Evolutionary conservation across 2,113 vertebrate genomes (phyloP), one percentile per base, ranked within the genome.

Genomic region (Paracanthobrama guichenoti): DNA sequence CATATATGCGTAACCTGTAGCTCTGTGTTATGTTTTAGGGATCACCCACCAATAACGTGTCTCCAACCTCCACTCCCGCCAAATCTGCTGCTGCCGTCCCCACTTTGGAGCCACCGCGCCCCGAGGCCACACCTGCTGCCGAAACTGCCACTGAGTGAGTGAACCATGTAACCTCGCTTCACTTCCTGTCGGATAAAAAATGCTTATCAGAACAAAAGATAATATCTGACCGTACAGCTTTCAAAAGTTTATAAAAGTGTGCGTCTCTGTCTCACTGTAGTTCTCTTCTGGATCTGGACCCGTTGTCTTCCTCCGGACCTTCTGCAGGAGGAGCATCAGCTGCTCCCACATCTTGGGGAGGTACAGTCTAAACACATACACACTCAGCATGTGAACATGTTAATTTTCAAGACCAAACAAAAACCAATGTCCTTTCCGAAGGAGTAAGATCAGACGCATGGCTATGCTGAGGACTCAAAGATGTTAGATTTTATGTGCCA

Each of bases 201-300:
- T 31, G 14, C 13, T 11, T 31, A 31, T 53, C 26, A 75, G 48
- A 75, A 75, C n/a, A 53, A 5, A 48, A 75, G 13, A 73, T 73
- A 3, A 26, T 53, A 75, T 28, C n/a, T 1, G 69, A 69, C 10
- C 2, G 2, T 42, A 2, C 66, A 42, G 18, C 20, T 53, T 26
- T 86, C 53, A 39, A 62, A 10, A 48, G 20, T 53, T 69, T 35
- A 79, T 10, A 22, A 60, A 42, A 73, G 6, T 24, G 16, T 11
- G 12, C 6, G 48, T 77, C 13, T 55, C 20, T 16, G n/a, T 4
- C 92, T 78, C 87, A 90, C n/a, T 94, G 88, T 55, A 98, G 96
- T 86, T 98, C 98, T 90, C 95, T 99, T 91, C 92, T 99, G 92
- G 98, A 98, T 87, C 95, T 99, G 89, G 97, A 99, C 85, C 97